Conservation (phyloP, 2,888 invertebrate species). For the Lingula anatina region DNA sequence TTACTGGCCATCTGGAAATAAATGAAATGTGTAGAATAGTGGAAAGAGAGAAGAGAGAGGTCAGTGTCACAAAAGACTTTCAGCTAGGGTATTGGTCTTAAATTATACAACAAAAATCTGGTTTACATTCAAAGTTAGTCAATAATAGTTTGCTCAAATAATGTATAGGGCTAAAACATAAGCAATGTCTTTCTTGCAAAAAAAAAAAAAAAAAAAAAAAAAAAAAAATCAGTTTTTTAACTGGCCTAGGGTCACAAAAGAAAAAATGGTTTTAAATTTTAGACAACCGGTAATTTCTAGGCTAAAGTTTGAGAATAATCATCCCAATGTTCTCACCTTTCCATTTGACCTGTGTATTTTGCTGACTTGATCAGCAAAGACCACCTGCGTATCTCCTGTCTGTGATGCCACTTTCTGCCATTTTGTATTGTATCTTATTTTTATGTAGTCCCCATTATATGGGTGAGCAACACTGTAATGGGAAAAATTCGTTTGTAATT, state of each 20-base stretch:
- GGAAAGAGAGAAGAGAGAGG: background rate
- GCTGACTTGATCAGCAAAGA: slow-evolving; percentile 83
- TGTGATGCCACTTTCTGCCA: slow-evolving; percentile 73
- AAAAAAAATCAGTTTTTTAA: too few species aligned
- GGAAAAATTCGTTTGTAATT: slow-evolving; percentile 1
- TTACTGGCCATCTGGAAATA: slow-evolving; percentile 58
- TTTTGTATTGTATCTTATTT: slow-evolving; percentile 76
- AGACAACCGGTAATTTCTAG: too few species aligned
- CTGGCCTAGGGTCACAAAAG: too few species aligned
- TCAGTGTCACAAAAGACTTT: too few species aligned
- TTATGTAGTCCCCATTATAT: slow-evolving; percentile 86
- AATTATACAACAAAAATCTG: background rate
- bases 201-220: too few species aligned
- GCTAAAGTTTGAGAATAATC: too few species aligned
- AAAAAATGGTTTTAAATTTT: too few species aligned
- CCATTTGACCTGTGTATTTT: slow-evolving; percentile 75
- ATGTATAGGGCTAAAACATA: too few species aligned
- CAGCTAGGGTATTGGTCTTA: background rate
- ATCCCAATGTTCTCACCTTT: slow-evolving; percentile 65
- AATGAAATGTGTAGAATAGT: slow-evolving; percentile 15
- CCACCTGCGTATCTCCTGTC: slow-evolving; percentile 75
- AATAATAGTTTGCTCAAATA: too few species aligned
- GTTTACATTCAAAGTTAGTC: too few species aligned
- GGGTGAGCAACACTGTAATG: slow-evolving; percentile 73
- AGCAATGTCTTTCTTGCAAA: too few species aligned